These are phyloP conservation scores for Chionomys nivalis DNA, from an alignment of 2,113 vertebrate genomes.

Conservation along the genomic window DNA sequence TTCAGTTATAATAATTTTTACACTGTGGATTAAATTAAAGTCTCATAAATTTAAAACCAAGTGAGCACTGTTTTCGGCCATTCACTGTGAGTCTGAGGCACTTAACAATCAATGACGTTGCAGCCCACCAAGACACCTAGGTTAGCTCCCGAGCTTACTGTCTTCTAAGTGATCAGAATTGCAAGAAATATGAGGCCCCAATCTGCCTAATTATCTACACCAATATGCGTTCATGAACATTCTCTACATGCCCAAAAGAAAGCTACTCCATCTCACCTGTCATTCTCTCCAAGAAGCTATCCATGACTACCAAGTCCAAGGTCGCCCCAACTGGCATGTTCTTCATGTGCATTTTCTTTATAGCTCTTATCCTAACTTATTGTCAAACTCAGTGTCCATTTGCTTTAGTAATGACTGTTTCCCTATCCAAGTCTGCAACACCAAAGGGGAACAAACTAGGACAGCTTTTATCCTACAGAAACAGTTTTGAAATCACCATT, in stretches of 20 bases:
- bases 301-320: background rate
- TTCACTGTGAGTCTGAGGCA: background rate
- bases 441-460: background rate
- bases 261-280: background rate
- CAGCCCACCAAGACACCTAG: background rate
- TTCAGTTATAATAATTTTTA: background rate
- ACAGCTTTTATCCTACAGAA: background rate
- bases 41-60: background rate
- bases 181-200: background rate
- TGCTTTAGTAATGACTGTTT: background rate
- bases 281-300: background rate
- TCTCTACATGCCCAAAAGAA: background rate
- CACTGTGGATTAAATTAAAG: background rate
- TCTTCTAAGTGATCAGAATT: background rate
- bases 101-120: background rate
- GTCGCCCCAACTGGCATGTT: background rate
- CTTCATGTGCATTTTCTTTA: background rate
- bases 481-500: conserved; percentile 4
- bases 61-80: background rate
- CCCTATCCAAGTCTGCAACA: background rate
- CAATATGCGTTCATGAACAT: background rate
- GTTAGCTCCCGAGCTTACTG: background rate
- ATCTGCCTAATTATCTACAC: background rate
- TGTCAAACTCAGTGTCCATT: background rate
- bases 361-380: background rate